A percentile compares a stretch with the other conserved stretches of the same genome.
phyloP scores from a whole-genome alignment of 2,113 vertebrate species.

The Abramis brama region DNA sequence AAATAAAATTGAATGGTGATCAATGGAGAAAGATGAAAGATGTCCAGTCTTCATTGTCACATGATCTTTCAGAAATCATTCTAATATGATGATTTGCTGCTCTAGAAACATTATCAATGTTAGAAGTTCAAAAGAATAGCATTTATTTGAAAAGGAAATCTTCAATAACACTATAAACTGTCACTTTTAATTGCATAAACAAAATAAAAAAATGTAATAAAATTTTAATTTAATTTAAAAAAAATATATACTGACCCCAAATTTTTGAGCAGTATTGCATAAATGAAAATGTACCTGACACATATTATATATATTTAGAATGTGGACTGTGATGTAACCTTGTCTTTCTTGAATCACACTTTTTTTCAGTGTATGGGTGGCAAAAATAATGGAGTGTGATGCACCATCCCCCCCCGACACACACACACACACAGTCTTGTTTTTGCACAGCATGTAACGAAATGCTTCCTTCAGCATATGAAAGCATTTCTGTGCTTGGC shows the following conservation, averaged over 20 bases:
- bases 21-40: not conserved
- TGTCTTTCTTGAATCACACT: not conserved
- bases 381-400: constrained; percentile 20
- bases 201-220: not conserved
- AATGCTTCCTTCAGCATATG: constrained; percentile 12
- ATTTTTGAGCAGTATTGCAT: not conserved
- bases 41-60: not conserved
- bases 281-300: not conserved
- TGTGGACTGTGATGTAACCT: not conserved
- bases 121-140: not conserved
- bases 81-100: not conserved
- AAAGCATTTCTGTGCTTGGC: not conserved
- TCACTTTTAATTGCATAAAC: not conserved
- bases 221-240: not conserved
- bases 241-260: not conserved
- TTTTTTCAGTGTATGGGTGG: not conserved
- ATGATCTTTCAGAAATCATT: not conserved
- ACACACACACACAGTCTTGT: not conserved
- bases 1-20: not conserved
- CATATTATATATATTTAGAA: not conserved
- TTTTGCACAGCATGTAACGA: constrained; percentile 15
- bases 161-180: not conserved
- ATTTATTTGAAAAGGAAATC: not conserved
- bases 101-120: not conserved
- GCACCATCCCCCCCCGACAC: too few species aligned